Evolutionary conservation across 2,797 vertebrate genomes (phyloP), one percentile per base, ranked within the genome.

Genomic region (Lepilemur septentrionalis): DNA sequence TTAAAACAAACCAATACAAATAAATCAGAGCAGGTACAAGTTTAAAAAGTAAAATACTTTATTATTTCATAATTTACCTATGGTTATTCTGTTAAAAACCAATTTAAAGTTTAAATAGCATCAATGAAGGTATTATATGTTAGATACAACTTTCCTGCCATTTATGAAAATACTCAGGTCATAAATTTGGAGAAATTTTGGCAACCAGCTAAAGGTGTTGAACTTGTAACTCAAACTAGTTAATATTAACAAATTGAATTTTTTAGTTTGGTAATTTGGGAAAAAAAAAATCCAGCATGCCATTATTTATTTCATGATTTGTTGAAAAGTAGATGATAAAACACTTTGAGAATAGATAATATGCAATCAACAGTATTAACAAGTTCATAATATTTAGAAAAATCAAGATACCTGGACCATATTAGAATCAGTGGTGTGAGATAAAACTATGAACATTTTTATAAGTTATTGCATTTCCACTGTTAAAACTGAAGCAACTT

Each of bases 1-100:
- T 99, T 96, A 90, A 79, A 97, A 87, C 50, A 92, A 78, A 97
- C 57, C 1, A 94, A 35, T 3, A 75, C 50, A 96, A 17, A 57
- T 72, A 97, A 90, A 95, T 96, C 72, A 87, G 86, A 78, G 78
- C 0, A 89, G n/a, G 41, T 30, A 97, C 25, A 76, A n/a, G 86
- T 75, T 90, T 89, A 73, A 67, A 96, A 97, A 96, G 79, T 5
- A 72, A 0, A 87, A 78, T 1, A 90, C 61, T 94, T 96, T n/a
- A 69, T 43, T 43, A 87, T 63, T 84, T 92, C 30, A 95, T 22
- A 91, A 41, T 89, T 48, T 92, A 72, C 67, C 67, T 96, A 96
- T 79, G 50, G 7, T 35, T 70, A 94, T 3, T 38, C 7, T 89
- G 88, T 79, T 50, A 65, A 90, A 93, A 96, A 6, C 5, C 50